Base-by-base conservation (phyloP, 2,113 vertebrate genomes). In the Reinhardtius hippoglossoides region DNA sequence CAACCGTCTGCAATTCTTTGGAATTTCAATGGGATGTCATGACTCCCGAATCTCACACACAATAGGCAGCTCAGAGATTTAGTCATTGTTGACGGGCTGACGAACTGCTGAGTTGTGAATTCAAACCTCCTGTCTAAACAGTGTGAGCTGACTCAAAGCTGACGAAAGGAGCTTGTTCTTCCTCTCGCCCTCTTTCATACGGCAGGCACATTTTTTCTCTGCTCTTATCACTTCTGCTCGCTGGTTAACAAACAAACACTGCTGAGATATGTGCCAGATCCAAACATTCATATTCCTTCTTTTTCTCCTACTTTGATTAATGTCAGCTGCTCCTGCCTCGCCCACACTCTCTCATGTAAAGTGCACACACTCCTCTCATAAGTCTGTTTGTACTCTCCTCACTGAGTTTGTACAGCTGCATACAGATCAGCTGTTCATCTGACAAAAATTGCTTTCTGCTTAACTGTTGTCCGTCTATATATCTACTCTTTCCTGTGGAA, bases 351-450 rank as follows among this genome's bases (percentile, higher is more conserved):
- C 18, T 20, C 24, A 40, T 3, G 5, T 16, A 70, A 64, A 24
- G 14, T 27, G 10, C 40, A 42, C 9, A 55, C 35, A 55, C 14
- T 31, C 27, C 27, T 31, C 27, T 31, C 27, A 31, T 7, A 59
- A 13, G n/a, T 44, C 59, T 65, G 20, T 24, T 70, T 58, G 15
- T 23, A 16, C 46, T 14, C 44, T 35, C 58, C 58, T 2, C n/a
- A n/a, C 5, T 35, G 54, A 46, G 52, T 46, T 42, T 31, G 5
- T 3, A 21, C 67, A 82, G 73, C 67, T 78, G 60, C 58, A 60
- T 72, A 61, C 61, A 73, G 31, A 86, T 85, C 31, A 82, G 60
- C 35, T 73, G 31, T 23, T n/a, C 0, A 3, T 72, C 69, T 72
- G 61, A 74, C 18, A 52, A 14, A 52, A n/a, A 74, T 16, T 42